phyloP scores from a whole-genome alignment of 2,113 vertebrate genomes.

The Nothobranchius kuhntae region DNA sequence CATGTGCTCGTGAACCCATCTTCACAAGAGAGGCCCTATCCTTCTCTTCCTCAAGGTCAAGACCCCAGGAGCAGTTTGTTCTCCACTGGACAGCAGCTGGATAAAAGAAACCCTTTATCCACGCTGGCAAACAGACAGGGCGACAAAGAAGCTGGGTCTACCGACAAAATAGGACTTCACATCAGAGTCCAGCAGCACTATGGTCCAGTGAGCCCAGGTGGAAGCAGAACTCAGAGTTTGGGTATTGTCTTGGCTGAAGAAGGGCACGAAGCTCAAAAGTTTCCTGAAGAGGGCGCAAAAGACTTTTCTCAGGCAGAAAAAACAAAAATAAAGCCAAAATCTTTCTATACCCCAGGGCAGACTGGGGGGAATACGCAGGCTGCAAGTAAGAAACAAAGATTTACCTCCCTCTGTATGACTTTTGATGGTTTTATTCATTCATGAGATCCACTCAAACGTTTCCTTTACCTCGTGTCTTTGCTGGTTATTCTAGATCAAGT shows the following conservation, averaged over 20 bases:
- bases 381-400: slow-evolving; percentile 59
- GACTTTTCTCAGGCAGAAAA: slow-evolving; percentile 17
- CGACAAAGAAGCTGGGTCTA: not conserved
- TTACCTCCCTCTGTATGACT: slow-evolving; percentile 3
- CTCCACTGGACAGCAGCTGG: not conserved
- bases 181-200: slow-evolving; percentile 8
- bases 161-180: slow-evolving; percentile 14
- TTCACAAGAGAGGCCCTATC: slow-evolving; percentile 14
- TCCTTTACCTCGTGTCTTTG: not conserved
- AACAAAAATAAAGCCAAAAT: slow-evolving; percentile 35
- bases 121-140: slow-evolving; percentile 8
- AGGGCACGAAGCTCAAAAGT: slow-evolving; percentile 22
- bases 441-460: not conserved
- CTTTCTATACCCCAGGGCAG: slow-evolving; percentile 30
- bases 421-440: not conserved
- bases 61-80: slow-evolving; percentile 1
- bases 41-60: slow-evolving; percentile 17
- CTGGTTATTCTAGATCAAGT: not conserved
- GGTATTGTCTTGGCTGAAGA: slow-evolving; percentile 11
- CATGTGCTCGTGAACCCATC: slow-evolving; percentile 11
- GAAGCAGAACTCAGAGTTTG: slow-evolving; percentile 22
- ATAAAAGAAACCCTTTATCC: slow-evolving; percentile 8
- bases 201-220: slow-evolving; percentile 17
- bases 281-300: slow-evolving; percentile 22
- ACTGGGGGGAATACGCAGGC: slow-evolving; percentile 41